Evolutionary conservation across 2,113 vertebrate genomes (phyloP).

Genomic region (Nannospalax galili): DNA sequence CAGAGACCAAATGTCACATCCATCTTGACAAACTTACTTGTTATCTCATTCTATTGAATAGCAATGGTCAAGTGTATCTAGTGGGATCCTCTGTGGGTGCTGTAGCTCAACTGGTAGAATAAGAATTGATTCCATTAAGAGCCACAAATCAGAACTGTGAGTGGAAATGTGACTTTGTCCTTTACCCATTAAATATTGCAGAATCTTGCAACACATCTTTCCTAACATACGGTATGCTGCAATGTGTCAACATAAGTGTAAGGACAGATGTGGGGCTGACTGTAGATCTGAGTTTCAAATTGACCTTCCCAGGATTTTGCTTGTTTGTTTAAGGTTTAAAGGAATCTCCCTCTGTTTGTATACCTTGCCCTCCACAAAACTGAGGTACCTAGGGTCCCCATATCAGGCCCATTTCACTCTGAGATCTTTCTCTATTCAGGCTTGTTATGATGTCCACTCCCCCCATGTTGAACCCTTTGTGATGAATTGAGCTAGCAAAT

Average conservation of each 20-base stretch:
- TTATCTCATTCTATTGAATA: not conserved
- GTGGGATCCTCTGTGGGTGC: not conserved
- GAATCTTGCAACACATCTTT: slow-evolving; percentile 80
- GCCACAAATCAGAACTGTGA: slow-evolving; percentile 54
- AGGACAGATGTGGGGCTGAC: slow-evolving; percentile 57
- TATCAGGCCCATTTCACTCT: not conserved
- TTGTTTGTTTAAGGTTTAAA: slow-evolving; percentile 25
- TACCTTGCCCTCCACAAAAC: not conserved
- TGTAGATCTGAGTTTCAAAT: slow-evolving; percentile 14
- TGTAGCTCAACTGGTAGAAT: not conserved
- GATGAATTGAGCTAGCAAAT: not conserved
- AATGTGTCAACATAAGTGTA: slow-evolving; percentile 78
- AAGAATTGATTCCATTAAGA: slow-evolving; percentile 32
- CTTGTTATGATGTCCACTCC: not conserved
- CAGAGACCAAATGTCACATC: not conserved
- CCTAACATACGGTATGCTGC: slow-evolving; percentile 75
- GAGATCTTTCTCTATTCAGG: not conserved
- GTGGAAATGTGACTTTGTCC: slow-evolving; percentile 81
- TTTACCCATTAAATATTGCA: slow-evolving; percentile 80
- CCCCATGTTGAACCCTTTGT: not conserved
- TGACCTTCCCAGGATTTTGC: not conserved
- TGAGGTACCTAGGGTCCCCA: accelerated
- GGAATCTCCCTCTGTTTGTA: not conserved
- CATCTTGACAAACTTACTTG: not conserved
- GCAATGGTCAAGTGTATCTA: not conserved